phyloP scores from a whole-genome alignment of 2,113 vertebrate genomes.

The Carettochelys insculpta region DNA sequence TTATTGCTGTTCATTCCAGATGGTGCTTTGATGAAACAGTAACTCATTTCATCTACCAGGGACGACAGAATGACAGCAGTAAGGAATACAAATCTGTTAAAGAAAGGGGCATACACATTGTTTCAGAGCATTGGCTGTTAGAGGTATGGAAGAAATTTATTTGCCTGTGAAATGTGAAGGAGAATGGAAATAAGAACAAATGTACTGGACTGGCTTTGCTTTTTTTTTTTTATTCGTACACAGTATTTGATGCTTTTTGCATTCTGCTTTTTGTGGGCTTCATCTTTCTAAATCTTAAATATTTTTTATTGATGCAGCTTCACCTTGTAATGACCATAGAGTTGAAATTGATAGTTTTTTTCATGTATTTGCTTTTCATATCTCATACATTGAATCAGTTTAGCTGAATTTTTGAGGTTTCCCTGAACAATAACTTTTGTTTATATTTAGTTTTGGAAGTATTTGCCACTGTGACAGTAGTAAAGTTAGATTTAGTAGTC shows the following conservation, averaged over 20 bases:
- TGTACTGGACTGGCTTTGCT: not conserved
- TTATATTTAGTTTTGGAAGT: not conserved
- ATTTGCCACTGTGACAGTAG: not conserved
- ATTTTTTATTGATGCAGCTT: not conserved
- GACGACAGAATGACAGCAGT: constrained; percentile 90
- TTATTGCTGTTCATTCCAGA: constrained; percentile 69
- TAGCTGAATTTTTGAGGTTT: not conserved
- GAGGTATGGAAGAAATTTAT: constrained; percentile 78
- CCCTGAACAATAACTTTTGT: not conserved
- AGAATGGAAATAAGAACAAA: not conserved
- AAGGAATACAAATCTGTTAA: constrained; percentile 91
- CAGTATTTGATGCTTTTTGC: not conserved
- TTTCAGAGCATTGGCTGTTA: constrained; percentile 94
- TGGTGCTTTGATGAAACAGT: constrained; percentile 95
- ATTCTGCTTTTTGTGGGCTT: not conserved
- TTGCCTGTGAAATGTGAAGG: not conserved
- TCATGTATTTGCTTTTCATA: not conserved
- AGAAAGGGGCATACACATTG: constrained; percentile 88
- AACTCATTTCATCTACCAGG: constrained; percentile 97
- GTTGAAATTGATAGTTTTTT: not conserved
- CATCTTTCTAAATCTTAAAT: not conserved
- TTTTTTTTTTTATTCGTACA: not conserved
- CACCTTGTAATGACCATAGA: not conserved
- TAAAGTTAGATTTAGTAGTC: not conserved
- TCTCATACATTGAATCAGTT: not conserved